Evolutionary conservation across 2,797 vertebrate genomes (phyloP).

Genomic region (Falco berigora): DNA sequence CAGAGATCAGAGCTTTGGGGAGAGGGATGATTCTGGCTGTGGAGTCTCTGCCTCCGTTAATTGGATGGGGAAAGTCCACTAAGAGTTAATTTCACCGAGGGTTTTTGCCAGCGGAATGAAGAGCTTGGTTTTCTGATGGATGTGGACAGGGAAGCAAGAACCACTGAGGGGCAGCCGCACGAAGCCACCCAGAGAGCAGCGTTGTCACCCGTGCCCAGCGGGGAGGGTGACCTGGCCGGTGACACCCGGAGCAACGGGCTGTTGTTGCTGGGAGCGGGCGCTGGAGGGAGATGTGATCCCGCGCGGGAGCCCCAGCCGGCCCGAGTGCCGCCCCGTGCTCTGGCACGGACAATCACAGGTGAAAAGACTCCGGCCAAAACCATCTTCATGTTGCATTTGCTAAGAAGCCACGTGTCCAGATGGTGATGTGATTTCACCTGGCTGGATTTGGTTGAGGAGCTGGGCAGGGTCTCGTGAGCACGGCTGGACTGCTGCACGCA

Average conservation of each 20-base stretch:
- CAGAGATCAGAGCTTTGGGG: not conserved
- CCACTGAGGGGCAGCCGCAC: not conserved
- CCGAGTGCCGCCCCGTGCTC: not conserved
- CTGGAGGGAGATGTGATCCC: slow-evolving; percentile 57
- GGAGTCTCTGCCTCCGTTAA: not conserved
- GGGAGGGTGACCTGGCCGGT: not conserved
- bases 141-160: not conserved
- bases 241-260: slow-evolving; percentile 22
- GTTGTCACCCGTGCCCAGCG: not conserved
- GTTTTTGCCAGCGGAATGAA: not conserved
- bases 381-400: not conserved
- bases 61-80: not conserved
- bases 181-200: not conserved
- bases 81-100: not conserved
- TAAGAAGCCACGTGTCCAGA: not conserved
- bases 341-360: rapidly evolving
- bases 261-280: slow-evolving; percentile 29
- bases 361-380: not conserved
- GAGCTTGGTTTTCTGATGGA: not conserved
- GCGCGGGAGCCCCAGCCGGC: not conserved
- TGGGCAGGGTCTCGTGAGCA: not conserved
- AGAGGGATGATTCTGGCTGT: not conserved
- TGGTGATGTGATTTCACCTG: not conserved
- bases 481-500: rapidly evolving
- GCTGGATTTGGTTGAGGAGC: not conserved